Conservation (phyloP, 2,888 invertebrate species). For the Epinotia ramella region DNA sequence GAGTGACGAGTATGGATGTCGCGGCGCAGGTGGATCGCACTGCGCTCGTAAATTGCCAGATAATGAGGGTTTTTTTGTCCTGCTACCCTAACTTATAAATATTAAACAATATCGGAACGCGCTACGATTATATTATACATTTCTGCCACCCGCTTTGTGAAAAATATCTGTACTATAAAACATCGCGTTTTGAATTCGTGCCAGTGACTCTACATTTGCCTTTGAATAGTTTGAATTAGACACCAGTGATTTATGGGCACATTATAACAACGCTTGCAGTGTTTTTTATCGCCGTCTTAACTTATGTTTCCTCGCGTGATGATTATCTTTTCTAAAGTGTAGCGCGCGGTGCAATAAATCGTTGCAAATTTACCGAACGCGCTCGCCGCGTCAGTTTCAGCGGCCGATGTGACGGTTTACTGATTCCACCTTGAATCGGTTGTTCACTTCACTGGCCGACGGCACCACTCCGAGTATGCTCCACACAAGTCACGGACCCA, state of each 20-base stretch:
- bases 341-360: slow-evolving; percentile 22
- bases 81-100: slow-evolving; percentile 30
- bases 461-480: background rate
- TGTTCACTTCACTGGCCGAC: slow-evolving; percentile 36
- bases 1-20: slow-evolving; percentile 20
- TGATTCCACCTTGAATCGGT: slow-evolving; percentile 33
- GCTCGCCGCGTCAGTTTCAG: slow-evolving; percentile 12
- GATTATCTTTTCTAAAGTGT: slow-evolving; percentile 25
- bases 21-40: slow-evolving; percentile 21
- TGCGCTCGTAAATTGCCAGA: slow-evolving; percentile 34
- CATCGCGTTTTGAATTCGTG: slow-evolving; percentile 7
- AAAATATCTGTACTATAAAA: slow-evolving; percentile 14
- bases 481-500: slow-evolving; percentile 1
- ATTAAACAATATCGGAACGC: slow-evolving; percentile 32
- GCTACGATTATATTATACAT: slow-evolving; percentile 22
- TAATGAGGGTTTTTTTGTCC: slow-evolving; percentile 31
- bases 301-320: slow-evolving; percentile 33
- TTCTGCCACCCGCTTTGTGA: slow-evolving; percentile 27
- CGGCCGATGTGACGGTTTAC: slow-evolving; percentile 13
- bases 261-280: slow-evolving; percentile 28
- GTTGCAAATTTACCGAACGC: slow-evolving; percentile 25
- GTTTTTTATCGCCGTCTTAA: slow-evolving; percentile 35
- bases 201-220: background rate
- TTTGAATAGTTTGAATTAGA: slow-evolving; percentile 29
- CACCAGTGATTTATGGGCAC: slow-evolving; percentile 15